Percentiles rank a stretch among this genome's conserved stretches.
Evolutionary conservation across 1,140 invertebrate genomes (phyloP).

Genomic region (Apis florea): DNA sequence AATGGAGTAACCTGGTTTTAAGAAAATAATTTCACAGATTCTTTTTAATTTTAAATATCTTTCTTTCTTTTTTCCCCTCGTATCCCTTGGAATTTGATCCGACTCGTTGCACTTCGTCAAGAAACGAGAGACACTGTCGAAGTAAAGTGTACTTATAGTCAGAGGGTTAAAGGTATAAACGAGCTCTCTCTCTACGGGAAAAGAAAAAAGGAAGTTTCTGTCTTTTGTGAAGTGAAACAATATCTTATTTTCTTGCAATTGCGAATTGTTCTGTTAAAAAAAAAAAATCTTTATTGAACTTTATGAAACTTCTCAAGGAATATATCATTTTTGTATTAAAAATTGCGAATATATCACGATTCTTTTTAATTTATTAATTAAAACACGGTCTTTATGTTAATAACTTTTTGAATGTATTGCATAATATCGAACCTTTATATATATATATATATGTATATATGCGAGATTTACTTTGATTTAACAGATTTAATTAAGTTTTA

Average conservation of each 20-base stretch:
- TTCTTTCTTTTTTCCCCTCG: neutral
- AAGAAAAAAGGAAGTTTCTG: neutral
- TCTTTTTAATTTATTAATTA: too few relatives aligned
- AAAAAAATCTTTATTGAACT: too few relatives aligned
- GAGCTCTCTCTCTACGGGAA: neutral
- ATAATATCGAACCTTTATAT: neutral
- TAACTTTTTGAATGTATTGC: neutral
- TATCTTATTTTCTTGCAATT: neutral
- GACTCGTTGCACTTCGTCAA: conserved; percentile 2
- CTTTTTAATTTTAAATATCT: neutral
- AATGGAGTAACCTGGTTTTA: neutral
- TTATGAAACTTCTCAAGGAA: neutral
- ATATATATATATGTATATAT: too few relatives aligned
- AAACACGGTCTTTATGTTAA: neutral
- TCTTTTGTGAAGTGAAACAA: neutral
- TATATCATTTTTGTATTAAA: too few relatives aligned
- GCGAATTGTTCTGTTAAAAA: too few relatives aligned
- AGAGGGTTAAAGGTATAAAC: neutral
- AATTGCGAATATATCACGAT: too few relatives aligned
- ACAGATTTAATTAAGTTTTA: neutral
- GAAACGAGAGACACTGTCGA: conserved; percentile 3
- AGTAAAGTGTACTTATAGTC: neutral
- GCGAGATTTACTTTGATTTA: neutral
- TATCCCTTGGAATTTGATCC: neutral
- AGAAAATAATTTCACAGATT: neutral